These are phyloP conservation scores for Papilio elwesi DNA, from an alignment of 2,888 invertebrate species.

Conservation along the genomic window DNA sequence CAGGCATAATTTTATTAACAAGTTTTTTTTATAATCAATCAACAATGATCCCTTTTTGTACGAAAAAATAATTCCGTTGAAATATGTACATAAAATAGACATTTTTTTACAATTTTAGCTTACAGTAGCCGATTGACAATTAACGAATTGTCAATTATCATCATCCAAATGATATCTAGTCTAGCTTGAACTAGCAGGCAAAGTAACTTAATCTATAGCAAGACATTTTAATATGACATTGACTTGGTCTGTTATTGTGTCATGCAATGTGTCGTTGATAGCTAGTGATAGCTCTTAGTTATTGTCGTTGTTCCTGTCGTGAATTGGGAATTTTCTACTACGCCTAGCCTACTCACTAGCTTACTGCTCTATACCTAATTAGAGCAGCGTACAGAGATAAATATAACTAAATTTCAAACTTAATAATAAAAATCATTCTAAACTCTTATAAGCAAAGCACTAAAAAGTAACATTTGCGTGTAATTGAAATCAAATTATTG, in stretches of 20 bases:
- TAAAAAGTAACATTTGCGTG: constrained; percentile 4
- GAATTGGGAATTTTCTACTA: constrained; percentile 19
- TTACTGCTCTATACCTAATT: constrained; percentile 5
- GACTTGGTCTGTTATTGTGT: constrained; percentile 36
- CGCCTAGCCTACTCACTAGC: constrained; percentile 2
- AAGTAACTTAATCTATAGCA: neutral
- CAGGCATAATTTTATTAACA: too few relatives aligned
- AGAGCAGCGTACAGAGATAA: neutral
- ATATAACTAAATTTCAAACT: neutral
- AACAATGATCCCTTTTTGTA: too few relatives aligned
- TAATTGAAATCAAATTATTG: constrained; percentile 10
- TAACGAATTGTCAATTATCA: too few relatives aligned
- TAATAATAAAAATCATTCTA: neutral
- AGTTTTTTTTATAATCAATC: too few relatives aligned
- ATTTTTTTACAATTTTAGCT: too few relatives aligned
- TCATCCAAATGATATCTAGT: too few relatives aligned
- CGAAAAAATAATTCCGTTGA: too few relatives aligned
- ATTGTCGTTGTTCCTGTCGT: constrained; percentile 28
- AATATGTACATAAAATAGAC: too few relatives aligned
- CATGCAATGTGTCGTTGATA: neutral
- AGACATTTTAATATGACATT: constrained; percentile 25
- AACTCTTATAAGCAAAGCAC: neutral
- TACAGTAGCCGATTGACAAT: too few relatives aligned
- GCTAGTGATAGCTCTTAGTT: neutral
- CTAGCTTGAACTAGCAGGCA: too few relatives aligned